These are phyloP conservation scores for Anneissia japonica DNA, from an alignment of 35 echinoderm and acorn worm genomes.

Conservation along the genomic window DNA sequence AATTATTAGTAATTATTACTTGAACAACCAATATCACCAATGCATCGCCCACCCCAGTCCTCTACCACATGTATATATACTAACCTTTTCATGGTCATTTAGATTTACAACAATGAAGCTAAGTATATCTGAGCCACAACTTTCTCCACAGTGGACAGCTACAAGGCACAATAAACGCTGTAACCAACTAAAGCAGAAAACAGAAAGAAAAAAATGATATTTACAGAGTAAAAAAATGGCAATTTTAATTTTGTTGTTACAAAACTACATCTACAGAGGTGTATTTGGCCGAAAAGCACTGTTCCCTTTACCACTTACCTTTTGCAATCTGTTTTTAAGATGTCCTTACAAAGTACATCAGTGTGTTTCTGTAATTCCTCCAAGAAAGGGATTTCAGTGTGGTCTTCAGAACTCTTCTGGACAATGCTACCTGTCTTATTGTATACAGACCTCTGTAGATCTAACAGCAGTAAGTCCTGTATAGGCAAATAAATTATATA, in stretches of 20 bases:
- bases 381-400: constrained; percentile 69
- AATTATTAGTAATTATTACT: too few species aligned
- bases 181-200: constrained; percentile 50
- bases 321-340: constrained; percentile 58
- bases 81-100: constrained; percentile 37
- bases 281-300: too few species aligned
- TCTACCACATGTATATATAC: neutral
- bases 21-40: neutral
- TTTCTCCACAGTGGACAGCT: constrained; percentile 91
- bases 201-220: too few species aligned
- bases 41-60: neutral
- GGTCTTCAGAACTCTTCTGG: constrained; percentile 14
- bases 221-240: too few species aligned
- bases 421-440: constrained; percentile 52
- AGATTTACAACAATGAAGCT: constrained; percentile 87
- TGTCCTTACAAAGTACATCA: constrained; percentile 64
- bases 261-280: neutral
- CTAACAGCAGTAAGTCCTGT: constrained; percentile 70
- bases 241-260: too few species aligned
- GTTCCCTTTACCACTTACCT: constrained; percentile 54
- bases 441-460: constrained; percentile 75
- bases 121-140: constrained; percentile 82
- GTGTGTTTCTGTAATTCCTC: constrained; percentile 83
- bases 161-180: constrained; percentile 81
- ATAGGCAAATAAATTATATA: neutral